These are phyloP conservation scores for Drosophila varians DNA, from an alignment of 1,140 invertebrate species.

Conservation along the genomic window DNA sequence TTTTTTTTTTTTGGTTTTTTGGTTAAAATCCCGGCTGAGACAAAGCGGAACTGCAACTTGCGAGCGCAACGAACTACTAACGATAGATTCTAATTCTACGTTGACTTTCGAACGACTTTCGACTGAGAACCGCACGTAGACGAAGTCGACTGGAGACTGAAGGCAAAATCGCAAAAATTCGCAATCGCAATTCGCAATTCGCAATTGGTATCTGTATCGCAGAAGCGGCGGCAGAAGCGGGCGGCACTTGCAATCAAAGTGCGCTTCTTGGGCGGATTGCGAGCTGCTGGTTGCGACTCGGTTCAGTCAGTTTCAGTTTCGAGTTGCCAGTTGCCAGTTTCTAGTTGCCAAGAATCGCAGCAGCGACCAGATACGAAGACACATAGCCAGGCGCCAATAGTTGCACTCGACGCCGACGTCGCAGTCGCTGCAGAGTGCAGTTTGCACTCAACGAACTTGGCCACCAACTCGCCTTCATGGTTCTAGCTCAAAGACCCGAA, in stretches of 20 bases:
- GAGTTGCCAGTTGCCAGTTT: background rate
- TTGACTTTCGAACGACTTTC: constrained; percentile 27
- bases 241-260: constrained; percentile 71
- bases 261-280: constrained; percentile 70
- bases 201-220: constrained; percentile 17
- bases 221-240: constrained; percentile 63
- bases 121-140: constrained; percentile 69
- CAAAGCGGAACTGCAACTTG: constrained; percentile 29
- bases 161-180: constrained; percentile 40
- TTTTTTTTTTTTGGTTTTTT: background rate
- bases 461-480: constrained; percentile 1
- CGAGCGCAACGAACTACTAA: constrained; percentile 52
- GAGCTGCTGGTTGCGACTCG: constrained; percentile 29
- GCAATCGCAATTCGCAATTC: constrained; percentile 15
- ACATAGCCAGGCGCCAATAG: constrained; percentile 46
- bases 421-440: constrained; percentile 40
- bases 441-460: constrained; percentile 60
- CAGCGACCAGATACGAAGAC: constrained; percentile 21
- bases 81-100: constrained; percentile 41
- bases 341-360: constrained; percentile 38
- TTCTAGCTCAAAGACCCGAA: constrained; percentile 29
- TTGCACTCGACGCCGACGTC: constrained; percentile 69
- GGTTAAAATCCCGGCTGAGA: constrained; percentile 13
- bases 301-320: no score
- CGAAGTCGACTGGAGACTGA: constrained; percentile 75